phyloP scores from a whole-genome alignment of 2,113 vertebrate genomes.

The Coreoperca whiteheadi region DNA sequence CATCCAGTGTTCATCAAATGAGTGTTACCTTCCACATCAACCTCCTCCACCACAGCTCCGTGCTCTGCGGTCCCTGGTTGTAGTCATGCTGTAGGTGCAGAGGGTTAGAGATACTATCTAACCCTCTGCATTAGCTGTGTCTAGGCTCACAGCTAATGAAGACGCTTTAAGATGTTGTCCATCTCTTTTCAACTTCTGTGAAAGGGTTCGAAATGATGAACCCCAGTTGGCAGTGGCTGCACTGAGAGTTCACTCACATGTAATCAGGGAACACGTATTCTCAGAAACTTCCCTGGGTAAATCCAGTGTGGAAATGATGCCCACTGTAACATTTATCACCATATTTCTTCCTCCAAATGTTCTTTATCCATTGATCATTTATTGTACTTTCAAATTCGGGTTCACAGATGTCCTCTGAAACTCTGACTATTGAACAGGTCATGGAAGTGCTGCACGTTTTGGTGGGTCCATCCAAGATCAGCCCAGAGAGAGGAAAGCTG shows the following conservation, averaged over 20 bases:
- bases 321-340: neutral
- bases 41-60: neutral
- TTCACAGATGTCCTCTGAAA: constrained; percentile 8
- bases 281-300: neutral
- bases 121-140: no score
- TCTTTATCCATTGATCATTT: neutral
- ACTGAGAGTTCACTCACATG: constrained; percentile 1
- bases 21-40: neutral
- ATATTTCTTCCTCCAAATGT: neutral
- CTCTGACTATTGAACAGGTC: neutral
- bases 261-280: neutral
- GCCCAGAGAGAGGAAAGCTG: neutral
- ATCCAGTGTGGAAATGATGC: neutral
- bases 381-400: neutral
- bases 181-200: neutral
- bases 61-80: neutral
- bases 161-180: neutral
- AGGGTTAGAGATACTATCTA: neutral
- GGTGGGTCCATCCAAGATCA: neutral
- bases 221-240: neutral
- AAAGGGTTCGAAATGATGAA: neutral
- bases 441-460: neutral
- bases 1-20: neutral
- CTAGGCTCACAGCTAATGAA: neutral
- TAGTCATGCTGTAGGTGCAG: neutral